Base-by-base conservation (phyloP, 37 sponge, comb jelly and placozoan species). In the Chondrosia reniformis region DNA sequence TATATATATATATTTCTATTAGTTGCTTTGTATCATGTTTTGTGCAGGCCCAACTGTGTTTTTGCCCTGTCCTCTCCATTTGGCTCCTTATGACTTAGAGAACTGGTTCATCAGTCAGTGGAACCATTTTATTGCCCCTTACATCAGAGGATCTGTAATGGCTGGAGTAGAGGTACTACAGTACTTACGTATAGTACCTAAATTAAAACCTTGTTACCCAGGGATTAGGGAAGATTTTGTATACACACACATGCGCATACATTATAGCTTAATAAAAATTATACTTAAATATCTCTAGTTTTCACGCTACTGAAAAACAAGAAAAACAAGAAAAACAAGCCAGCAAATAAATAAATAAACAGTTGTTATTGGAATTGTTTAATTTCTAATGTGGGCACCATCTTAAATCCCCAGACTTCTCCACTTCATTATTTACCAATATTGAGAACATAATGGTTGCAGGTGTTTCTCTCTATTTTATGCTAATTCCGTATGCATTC, bases 41-140 rank as follows among this genome's bases (percentile, higher is more conserved):
- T n/a, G n/a, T n/a, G n/a, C 52, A 87, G 87, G 92, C 40, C 92
- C 92, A 0, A 45, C 88, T 25, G 78, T 91, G 33, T 91, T 91
- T 69, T 76, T 91, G 77, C 56, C 45, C 38, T 91, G 92, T 61
- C 84, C 88, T 25, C 71, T 91, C 15, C 63, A 84, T 24, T 66
- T 46, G 37, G 8, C 55, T 7, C 37, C 78, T 15, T 40, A 63
- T 36, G 81, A 87, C 33, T n/a, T 87, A 33, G 92, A 91, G 82
- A 42, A 45, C 61, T 91, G 92, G 92, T 91, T 91, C 54, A 78
- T 91, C 37, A 91, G 74, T 55, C 74, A 87, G 19, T 91, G 92
- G 92, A 91, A 91, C 59, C 88, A 91, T 28, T 91, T 91, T 62
- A 81, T 91, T 32, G 83, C 87, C 31, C 92, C 92, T 24, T 91